Base-by-base conservation (phyloP, 2,797 vertebrate genomes). In the Gymnocypris eckloni region DNA sequence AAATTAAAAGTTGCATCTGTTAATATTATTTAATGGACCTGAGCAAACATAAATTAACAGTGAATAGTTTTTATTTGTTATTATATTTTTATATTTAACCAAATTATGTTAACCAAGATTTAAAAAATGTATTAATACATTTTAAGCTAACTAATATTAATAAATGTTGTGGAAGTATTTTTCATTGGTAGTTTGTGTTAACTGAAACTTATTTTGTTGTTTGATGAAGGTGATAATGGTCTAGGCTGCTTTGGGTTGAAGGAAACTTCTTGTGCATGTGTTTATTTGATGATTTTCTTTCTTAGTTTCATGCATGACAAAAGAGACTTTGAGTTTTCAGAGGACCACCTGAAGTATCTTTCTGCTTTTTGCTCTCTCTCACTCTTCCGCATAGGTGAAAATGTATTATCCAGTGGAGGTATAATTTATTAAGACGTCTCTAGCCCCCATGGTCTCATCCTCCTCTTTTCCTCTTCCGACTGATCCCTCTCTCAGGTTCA, bases 401-500 rank as follows among this genome's bases (percentile, higher is more conserved):
- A 86, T 82, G 73, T 83, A 79, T 79, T 83, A 79, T 73, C 69
- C 48, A 79, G 83, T 64, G n/a, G 75, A 83, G 56, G 45, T n/a
- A 37, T 79, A 83, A 88, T 88, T 84, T 86, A 86, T 77, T 82
- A 71, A 71, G 61, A 61, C 64, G 33, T 76, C 71, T 76, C 56
- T 83, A 56, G 45, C 73, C 52, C 64, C 83, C 11, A 6, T 73
- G 67, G 43, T 77, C 50, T 81, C 25, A 18, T 82, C 66, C 45
- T 45, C 43, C 56, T 81, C 66, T 86, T 67, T 77, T 85, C 70
- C 69, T 79, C 86, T 79, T 85, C 83, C 75, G 67, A 64, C 59
- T 59, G 54, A 56, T 87, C 73, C 70, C 75, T 79, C 50, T 66
- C 79, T 82, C 41, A 72, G 87, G 81, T 88, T 88, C 87, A 48